Evolutionary conservation across 2,113 vertebrate species (phyloP), one percentile per base, ranked within the genome.

Genomic region (Petrocephalus zakoni): DNA sequence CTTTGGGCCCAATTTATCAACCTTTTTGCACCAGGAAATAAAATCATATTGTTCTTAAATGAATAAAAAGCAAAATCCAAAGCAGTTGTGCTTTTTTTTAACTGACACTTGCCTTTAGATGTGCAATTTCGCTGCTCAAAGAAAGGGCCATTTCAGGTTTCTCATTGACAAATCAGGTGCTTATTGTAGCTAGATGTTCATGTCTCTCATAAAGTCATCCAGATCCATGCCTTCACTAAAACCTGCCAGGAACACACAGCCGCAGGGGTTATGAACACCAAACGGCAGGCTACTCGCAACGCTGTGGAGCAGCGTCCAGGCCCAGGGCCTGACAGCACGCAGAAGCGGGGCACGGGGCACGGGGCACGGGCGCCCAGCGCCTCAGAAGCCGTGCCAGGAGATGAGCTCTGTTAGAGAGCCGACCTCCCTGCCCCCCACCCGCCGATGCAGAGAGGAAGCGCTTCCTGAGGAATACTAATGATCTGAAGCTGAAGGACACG

Each of bases 391-490:
- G 82, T 92, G 94, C 94, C 94, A 95, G 91, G 91, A 90, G 93
- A 94, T 94, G 91, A 94, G 93, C 92, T 91, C 90, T 92, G 91
- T 92, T 92, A 88, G 91, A 82, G 88, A 58, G 51, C 81, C 56
- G 64, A 78, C 29, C 34, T 34, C 72, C 72, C 29, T 42, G 55
- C 29, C 29, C 78, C 29, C 68, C 86, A 87, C 29, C 61, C 61
- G 25, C 51, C 88, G 85, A 93, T 88, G 49, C 89, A 93, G 93
- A 94, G 93, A 95, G 94, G 95, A 96, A 96, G 94, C 92, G 92
- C 89, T 93, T 93, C 92, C 91, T 93, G 87, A 91, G 90, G 95
- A 95, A 96, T 95, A 96, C 95, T 95, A 93, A 96, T 95, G 93
- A 92, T 3, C 75, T 86, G 21, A 90, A 90, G 53, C 29, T 56